Base-by-base conservation (phyloP, 1,140 invertebrate genomes). In the Aphis gossypii region DNA sequence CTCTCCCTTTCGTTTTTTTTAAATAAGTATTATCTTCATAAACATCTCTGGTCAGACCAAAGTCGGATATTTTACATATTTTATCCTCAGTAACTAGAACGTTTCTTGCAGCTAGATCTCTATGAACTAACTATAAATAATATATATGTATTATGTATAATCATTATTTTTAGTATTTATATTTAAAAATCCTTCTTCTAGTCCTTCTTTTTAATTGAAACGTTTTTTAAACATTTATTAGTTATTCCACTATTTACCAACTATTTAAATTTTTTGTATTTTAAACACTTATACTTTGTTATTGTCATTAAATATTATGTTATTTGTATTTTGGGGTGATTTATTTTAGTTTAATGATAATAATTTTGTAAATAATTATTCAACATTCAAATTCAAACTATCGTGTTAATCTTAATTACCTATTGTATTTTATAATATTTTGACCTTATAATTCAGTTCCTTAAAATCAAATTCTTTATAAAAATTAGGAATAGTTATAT, bases 31-130 rank as follows among this genome's bases (percentile, higher is more conserved):
- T 98, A 94, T 97, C 96, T 95, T 99, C 98, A 95, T 99, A 99
- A 94, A 99, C 98, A 95, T 99, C 99, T 94, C 99, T 96, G 4
- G 99, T 99, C 97, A 98, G 98, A 93, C 98, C 98, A 95, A 99
- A 99, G 95, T 99, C 99, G 76, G 98, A 98, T 95, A 99, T 98
- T 96, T 99, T 99, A 2, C 99, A 99, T 1, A 99, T 98, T 0
- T 98, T 99, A 93, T 98, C 95, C 96, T 99, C 97, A 44, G 97
- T 97, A 1, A 99, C 97, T 98, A 99, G 99, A 95, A 99, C 99
- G 95, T 99, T 99, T 89, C 99, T 96, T 23, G 99, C 99, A 48
- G 99, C 99, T 90, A 99, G 96, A 96, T 99, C 99, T 94, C 99
- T 96, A 96, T 99, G 99, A 90, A 99, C 98, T 95, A 98, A 99